Evolutionary conservation across 2,888 invertebrate species (phyloP), one percentile per base, ranked within the genome.

Genomic region (Folsomia candida): DNA sequence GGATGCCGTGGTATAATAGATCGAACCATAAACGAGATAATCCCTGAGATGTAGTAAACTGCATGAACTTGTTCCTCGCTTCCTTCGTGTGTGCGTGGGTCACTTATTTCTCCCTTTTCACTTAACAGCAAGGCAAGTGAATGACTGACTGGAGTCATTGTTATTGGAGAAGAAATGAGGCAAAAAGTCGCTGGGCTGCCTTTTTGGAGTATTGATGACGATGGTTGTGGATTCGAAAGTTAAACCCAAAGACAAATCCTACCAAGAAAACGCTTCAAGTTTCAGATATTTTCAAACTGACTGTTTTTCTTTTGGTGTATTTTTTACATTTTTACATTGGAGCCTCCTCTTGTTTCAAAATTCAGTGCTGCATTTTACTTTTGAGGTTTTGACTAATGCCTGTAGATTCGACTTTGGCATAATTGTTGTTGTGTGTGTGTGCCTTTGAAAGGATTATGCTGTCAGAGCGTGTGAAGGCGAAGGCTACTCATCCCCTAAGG

Each of bases 361-460:
- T 29, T 22, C 22, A 54, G 51, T 20, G 24, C 2, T 27, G n/a
- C 65, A 65, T 51, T 65, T 54, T 51, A 18, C 63, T 29, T n/a
- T 65, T 64, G 64, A 37, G 65, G 51, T 57, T 54, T 65, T 65
- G 54, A 65, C 57, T 65, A 54, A 65, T 25, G 59, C 20, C 25
- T 11, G 47, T 47, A 3, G 9, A n/a, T 14, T 24, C 59, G n/a
- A 59, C 24, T 20, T 54, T 54, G 54, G 20, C 54, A 54, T 54
- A 54, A 54, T 54, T 54, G 20, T 54, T 20, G 54, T 37, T 4
- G 6, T 37, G 37, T 4, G 14, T 37, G 37, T 37, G 4, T 37
- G 37, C 14, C 20, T 6, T 54, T 54, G 22, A 6, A 54, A 4
- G 54, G 54, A 54, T 54, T 54, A 14, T 54, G 6, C 11, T 54